Evolutionary conservation across 2,888 invertebrate species (phyloP).

Genomic region (Blera fallax): DNA sequence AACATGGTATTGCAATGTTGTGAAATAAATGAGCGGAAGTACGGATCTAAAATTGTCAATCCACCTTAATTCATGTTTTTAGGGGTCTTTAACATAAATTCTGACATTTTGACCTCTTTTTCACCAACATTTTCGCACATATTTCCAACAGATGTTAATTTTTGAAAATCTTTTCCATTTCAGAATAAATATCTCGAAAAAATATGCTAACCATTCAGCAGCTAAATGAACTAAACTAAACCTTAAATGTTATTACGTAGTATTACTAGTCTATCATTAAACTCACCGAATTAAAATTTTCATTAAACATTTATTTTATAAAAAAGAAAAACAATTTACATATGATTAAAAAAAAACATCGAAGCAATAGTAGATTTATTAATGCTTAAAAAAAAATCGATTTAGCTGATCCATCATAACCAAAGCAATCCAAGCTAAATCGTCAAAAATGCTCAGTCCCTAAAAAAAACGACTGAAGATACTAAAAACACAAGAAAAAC

Average conservation of each 20-base stretch:
- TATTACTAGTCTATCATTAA: conserved; percentile 64
- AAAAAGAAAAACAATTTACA: conserved; percentile 56
- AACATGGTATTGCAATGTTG: too few relatives aligned
- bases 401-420: conserved; percentile 28
- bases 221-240: conserved; percentile 35
- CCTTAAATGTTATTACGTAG: conserved; percentile 29
- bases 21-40: too few relatives aligned
- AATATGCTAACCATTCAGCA: conserved; percentile 22
- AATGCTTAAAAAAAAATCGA: conserved; percentile 52
- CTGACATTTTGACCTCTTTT: too few relatives aligned
- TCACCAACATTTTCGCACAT: too few relatives aligned
- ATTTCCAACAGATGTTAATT: background rate
- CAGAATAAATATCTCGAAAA: conserved; percentile 14
- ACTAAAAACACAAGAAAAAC: conserved; percentile 8
- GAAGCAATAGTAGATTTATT: conserved; percentile 72
- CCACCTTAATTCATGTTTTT: too few relatives aligned
- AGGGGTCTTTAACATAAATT: too few relatives aligned
- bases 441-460: conserved; percentile 6
- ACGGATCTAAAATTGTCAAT: too few relatives aligned
- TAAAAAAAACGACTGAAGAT: conserved; percentile 20
- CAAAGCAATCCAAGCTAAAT: conserved; percentile 39
- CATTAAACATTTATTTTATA: conserved; percentile 48
- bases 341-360: conserved; percentile 53
- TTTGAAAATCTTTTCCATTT: background rate
- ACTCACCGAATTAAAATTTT: conserved; percentile 67